A percentile compares a stretch with the other conserved stretches of the same genome.
Conservation (phyloP, 2,797 vertebrate species). For the Pseudopleuronectes americanus region DNA sequence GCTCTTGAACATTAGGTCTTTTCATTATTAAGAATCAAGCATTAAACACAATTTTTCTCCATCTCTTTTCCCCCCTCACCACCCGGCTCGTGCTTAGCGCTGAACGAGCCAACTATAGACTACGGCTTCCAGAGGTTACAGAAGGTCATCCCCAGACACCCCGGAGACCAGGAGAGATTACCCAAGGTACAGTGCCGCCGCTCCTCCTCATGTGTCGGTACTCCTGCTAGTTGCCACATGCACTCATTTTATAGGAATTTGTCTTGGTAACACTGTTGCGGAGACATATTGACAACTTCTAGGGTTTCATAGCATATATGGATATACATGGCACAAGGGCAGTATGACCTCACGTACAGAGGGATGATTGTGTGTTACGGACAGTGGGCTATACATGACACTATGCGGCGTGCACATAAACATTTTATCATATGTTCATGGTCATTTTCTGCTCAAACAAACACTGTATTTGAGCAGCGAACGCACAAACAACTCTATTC, state of each 20-base stretch:
- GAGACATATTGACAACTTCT: conserved; percentile 66
- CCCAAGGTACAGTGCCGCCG: conserved; percentile 89
- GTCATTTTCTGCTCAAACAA: conserved; percentile 71
- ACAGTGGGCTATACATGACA: conserved; percentile 50
- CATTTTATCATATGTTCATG: conserved; percentile 67
- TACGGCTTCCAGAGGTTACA: conserved; percentile 99
- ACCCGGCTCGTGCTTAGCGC: conserved; percentile 83
- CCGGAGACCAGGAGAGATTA: conserved; percentile 97
- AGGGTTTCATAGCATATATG: conserved; percentile 62
- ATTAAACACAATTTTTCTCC: conserved; percentile 23
- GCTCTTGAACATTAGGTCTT: conserved; percentile 45
- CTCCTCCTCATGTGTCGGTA: conserved; percentile 51
- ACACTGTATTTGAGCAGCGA: conserved; percentile 68
- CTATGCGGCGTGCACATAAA: conserved; percentile 34
- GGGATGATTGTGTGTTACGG: conserved; percentile 40
- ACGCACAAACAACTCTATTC: conserved; percentile 72
- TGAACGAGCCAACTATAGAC: conserved; percentile 98
- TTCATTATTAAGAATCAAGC: conserved; percentile 58
- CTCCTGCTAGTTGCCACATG: conserved; percentile 36
- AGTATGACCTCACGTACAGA: conserved; percentile 62
- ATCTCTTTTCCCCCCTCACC: neutral
- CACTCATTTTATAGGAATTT: conserved; percentile 58
- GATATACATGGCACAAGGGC: conserved; percentile 63
- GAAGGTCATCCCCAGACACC: conserved; percentile 98
- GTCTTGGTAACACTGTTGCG: conserved; percentile 49